Percentiles rank a stretch among this genome's conserved stretches.
phyloP scores from a whole-genome alignment of 2,888 invertebrate species.

The Yponomeuta evonymella region DNA sequence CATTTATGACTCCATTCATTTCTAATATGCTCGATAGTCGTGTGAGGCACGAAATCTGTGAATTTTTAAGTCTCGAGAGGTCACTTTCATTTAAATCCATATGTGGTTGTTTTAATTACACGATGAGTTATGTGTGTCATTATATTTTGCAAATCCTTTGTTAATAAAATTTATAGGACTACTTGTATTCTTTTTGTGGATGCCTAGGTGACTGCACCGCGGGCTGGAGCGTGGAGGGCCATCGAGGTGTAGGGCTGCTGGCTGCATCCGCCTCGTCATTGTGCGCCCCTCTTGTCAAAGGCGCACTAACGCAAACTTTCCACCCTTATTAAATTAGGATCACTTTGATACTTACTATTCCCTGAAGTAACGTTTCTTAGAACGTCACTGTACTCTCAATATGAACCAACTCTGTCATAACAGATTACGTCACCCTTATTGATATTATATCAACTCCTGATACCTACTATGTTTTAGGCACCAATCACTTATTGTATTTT shows the following conservation, averaged over 20 bases:
- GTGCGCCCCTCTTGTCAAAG: not conserved
- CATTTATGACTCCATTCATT: too few relatives aligned
- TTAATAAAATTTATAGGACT: not conserved
- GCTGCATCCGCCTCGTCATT: constrained; percentile 2
- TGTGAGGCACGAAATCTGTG: too few relatives aligned
- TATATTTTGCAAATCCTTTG: not conserved
- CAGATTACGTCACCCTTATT: not conserved
- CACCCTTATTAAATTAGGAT: not conserved
- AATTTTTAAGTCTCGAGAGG: not conserved
- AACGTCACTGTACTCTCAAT: not conserved
- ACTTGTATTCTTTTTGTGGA: constrained; percentile 3
- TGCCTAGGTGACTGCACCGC: not conserved
- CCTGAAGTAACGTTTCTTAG: too few relatives aligned
- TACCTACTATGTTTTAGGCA: not conserved
- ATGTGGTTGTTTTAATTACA: too few relatives aligned
- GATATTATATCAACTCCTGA: not conserved
- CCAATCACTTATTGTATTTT: constrained; percentile 5
- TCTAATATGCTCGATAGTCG: too few relatives aligned
- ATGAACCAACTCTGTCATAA: not conserved
- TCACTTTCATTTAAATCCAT: not conserved
- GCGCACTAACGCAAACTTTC: not conserved
- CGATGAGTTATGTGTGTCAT: too few relatives aligned
- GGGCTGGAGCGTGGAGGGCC: constrained; percentile 5
- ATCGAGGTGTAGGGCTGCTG: constrained; percentile 10
- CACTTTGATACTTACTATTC: not conserved